A percentile compares a stretch with the other conserved stretches of the same genome.
These are phyloP conservation scores for Tipula lateralis DNA, from an alignment of 2,888 invertebrate species.

Conservation along the genomic window DNA sequence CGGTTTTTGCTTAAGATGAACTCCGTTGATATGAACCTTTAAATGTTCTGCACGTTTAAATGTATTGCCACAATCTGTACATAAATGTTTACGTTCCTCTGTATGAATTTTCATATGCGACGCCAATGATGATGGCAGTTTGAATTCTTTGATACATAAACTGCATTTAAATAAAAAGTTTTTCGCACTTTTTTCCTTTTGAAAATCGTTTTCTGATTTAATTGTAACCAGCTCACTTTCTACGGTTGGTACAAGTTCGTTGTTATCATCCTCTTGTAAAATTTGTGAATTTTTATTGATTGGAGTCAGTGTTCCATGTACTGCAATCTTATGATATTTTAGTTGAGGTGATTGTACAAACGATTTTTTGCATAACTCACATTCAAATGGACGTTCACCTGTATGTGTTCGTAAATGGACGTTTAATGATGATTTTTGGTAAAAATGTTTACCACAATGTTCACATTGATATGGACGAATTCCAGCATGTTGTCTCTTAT, in stretches of 20 bases:
- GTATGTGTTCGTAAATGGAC: constrained; percentile 35
- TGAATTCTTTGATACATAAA: constrained; percentile 34
- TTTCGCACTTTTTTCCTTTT: neutral
- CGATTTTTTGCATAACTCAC: constrained; percentile 33
- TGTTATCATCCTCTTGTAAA: neutral
- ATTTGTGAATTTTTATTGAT: neutral
- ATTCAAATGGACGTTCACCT: constrained; percentile 35
- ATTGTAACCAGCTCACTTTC: neutral
- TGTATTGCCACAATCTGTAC: constrained; percentile 34
- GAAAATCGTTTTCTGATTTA: neutral
- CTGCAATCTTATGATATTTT: constrained; percentile 34
- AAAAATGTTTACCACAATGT: constrained; percentile 35
- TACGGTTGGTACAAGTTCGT: neutral
- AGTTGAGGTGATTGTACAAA: constrained; percentile 35
- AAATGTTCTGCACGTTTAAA: constrained; percentile 36
- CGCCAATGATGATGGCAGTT: constrained; percentile 34
- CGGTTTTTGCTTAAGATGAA: constrained; percentile 35
- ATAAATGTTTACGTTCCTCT: constrained; percentile 35
- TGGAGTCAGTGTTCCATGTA: constrained; percentile 27
- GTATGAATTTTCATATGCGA: constrained; percentile 35
- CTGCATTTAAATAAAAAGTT: neutral
- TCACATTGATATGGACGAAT: constrained; percentile 35
- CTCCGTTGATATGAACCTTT: constrained; percentile 34
- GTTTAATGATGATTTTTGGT: constrained; percentile 35
- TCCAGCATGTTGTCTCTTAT: constrained; percentile 35